Conservation (phyloP, 2,888 invertebrate species). For the Plutella xylostella region DNA sequence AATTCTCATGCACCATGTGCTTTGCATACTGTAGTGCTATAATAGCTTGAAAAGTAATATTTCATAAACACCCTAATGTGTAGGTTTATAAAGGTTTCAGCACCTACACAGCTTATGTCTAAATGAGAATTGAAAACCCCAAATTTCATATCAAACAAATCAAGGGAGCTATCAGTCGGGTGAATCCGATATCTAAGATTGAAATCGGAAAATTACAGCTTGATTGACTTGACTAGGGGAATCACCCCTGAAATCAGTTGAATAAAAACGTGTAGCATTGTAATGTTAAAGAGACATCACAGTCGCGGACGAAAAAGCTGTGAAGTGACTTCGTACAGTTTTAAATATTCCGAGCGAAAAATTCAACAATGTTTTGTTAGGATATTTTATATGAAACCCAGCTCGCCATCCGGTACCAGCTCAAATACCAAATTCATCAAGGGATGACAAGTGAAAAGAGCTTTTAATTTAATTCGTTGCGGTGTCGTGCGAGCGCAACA, state of each 20-base stretch:
- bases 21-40: too few relatives aligned
- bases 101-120: too few relatives aligned
- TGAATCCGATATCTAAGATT: not conserved
- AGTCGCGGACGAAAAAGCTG: too few relatives aligned
- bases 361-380: slow-evolving; percentile 2
- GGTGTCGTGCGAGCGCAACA: slow-evolving; percentile 60
- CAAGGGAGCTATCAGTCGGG: too few relatives aligned
- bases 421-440: slow-evolving; percentile 65
- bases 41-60: too few relatives aligned
- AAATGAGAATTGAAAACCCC: too few relatives aligned
- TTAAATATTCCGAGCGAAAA: slow-evolving; percentile 7
- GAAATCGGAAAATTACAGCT: not conserved
- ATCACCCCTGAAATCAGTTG: not conserved
- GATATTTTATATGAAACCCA: slow-evolving; percentile 27
- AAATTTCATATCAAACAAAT: too few relatives aligned
- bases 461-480: slow-evolving; percentile 70
- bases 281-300: too few relatives aligned
- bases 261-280: too few relatives aligned
- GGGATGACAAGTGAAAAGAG: slow-evolving; percentile 68
- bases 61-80: too few relatives aligned
- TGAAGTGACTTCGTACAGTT: not conserved
- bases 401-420: slow-evolving; percentile 29
- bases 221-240: not conserved
- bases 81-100: too few relatives aligned
- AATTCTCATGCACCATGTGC: too few relatives aligned